These are phyloP conservation scores for Pycnomerus fuliginosus DNA, from an alignment of 2,888 invertebrate species.

Conservation along the genomic window DNA sequence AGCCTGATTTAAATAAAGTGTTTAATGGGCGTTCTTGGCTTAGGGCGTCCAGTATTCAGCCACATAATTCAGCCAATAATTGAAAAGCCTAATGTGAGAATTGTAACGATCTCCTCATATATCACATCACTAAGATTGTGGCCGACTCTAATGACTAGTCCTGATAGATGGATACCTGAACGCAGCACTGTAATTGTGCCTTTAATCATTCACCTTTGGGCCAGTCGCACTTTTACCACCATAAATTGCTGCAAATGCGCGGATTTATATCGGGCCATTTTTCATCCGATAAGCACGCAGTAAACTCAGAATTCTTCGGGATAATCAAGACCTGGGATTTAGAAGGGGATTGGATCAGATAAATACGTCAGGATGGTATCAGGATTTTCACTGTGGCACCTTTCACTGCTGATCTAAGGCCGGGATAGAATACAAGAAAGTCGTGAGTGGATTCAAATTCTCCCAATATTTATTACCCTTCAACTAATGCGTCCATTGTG, in stretches of 20 bases:
- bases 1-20: constrained; percentile 15
- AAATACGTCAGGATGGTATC: background rate
- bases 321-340: background rate
- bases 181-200: constrained; percentile 25
- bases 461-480: constrained; percentile 22
- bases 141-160: constrained; percentile 25
- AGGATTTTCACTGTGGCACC: constrained; percentile 38
- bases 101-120: constrained; percentile 26
- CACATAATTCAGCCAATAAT: constrained; percentile 24
- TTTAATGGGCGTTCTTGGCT: constrained; percentile 13
- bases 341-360: constrained; percentile 2
- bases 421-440: constrained; percentile 43
- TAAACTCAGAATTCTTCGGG: constrained; percentile 10
- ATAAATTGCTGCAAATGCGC: constrained; percentile 24
- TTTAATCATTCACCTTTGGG: constrained; percentile 22
- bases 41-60: constrained; percentile 11
- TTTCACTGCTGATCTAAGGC: constrained; percentile 47
- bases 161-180: constrained; percentile 23
- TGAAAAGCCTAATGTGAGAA: constrained; percentile 28
- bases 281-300: constrained; percentile 15
- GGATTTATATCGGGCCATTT: constrained; percentile 19
- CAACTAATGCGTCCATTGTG: constrained; percentile 8
- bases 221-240: constrained; percentile 20
- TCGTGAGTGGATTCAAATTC: constrained; percentile 39
- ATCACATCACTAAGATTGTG: constrained; percentile 24